Evolutionary conservation across 2,888 invertebrate species (phyloP), one percentile per base, ranked within the genome.

Genomic region (Syrista parreyssii): DNA sequence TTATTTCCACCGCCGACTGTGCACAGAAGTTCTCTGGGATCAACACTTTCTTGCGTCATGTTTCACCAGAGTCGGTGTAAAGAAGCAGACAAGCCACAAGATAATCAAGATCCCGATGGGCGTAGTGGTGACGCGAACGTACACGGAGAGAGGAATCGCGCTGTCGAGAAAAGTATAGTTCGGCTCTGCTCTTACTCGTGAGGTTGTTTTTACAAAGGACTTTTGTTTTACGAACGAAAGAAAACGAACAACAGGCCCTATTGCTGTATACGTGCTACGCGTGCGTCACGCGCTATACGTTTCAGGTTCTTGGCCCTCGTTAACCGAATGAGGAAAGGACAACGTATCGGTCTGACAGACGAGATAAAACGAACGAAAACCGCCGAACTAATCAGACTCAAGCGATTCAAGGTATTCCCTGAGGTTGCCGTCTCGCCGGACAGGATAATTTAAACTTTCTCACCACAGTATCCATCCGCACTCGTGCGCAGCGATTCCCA

Each of bases 331-430:
- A 33, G 76, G 23, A 36, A 32, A 71, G n/a, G 73, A n/a, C 34
- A 35, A 68, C 72, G 32, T 68, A 68, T 68, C 68, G 9, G n/a
- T 33, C 32, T 12, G 31, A 11, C 31, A 71, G 71, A 15, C 32
- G 31, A 74, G 34, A 74, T 85, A 85, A 87, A 85, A 86, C 83
- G 84, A 80, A 80, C 80, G 75, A 76, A 82, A 83, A 87, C 86
- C 86, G 81, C 84, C 86, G 85, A 90, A 89, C 90, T 89, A 90
- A 90, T 90, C 90, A 90, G 89, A 89, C 89, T 88, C 87, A 84
- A 86, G 88, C 88, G 89, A 89, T 88, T 85, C 88, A 81, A 84
- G 85, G 81, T 84, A 84, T 82, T 83, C 82, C 83, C 87, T 83
- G 82, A 81, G 84, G 82, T 83, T 71, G 76, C 81, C 79, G 85